Evolutionary conservation across 2,888 invertebrate species (phyloP).

Genomic region (Gisinianus flammeolus): DNA sequence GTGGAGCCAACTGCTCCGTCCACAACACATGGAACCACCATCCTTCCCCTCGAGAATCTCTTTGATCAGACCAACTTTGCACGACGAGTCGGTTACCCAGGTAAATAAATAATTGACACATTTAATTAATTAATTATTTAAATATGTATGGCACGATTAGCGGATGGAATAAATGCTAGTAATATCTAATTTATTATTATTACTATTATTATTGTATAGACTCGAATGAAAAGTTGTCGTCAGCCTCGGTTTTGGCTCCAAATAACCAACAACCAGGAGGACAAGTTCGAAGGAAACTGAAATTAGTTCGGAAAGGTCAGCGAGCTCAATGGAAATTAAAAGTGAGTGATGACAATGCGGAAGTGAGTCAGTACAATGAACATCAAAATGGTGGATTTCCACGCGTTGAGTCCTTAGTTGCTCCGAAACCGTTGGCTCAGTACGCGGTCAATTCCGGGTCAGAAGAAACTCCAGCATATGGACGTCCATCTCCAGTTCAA

Average conservation of each 20-base stretch:
- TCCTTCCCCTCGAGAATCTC: constrained; percentile 48
- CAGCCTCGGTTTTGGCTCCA: neutral
- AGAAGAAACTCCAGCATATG: neutral
- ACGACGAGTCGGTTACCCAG: constrained; percentile 51
- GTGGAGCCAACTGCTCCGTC: neutral
- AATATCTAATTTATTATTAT: neutral
- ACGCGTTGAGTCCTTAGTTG: constrained; percentile 19
- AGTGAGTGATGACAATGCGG: constrained; percentile 21
- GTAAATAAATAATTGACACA: constrained; percentile 27
- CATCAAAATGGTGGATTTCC: constrained; percentile 9
- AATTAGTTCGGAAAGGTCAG: constrained; percentile 57
- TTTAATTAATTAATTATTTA: neutral
- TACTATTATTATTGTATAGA: constrained; percentile 39
- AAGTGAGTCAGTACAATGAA: neutral
- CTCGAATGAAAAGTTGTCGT: constrained; percentile 32
- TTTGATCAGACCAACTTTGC: constrained; percentile 51
- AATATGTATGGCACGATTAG: neutral
- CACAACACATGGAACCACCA: constrained; percentile 16
- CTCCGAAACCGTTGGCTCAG: constrained; percentile 18
- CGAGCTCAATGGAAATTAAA: constrained; percentile 56
- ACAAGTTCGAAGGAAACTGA: constrained; percentile 45
- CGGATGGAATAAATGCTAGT: no score
- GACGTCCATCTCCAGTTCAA: neutral
- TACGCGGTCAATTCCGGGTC: neutral
- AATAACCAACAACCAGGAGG: neutral